Evolutionary conservation across 2,113 vertebrate species (phyloP).

Genomic region (Microcebus tavaratra): DNA sequence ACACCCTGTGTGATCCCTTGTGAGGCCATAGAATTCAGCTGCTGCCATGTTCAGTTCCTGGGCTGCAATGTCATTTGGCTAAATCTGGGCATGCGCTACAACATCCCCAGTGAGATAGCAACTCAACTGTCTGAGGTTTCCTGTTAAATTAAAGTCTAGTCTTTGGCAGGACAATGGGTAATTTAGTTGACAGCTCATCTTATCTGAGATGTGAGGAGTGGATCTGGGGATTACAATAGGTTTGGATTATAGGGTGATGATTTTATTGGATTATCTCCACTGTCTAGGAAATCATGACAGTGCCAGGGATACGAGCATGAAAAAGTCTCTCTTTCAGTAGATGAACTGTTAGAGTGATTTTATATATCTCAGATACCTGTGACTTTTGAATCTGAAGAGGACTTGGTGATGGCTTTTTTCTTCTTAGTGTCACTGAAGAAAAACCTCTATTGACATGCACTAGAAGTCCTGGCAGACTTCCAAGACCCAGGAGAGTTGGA

Average conservation of each 20-base stretch:
- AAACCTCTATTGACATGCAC: background rate
- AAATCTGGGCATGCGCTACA: slow-evolving; percentile 31
- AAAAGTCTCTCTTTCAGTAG: slow-evolving; percentile 68
- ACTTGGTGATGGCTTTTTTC: background rate
- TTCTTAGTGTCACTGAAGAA: background rate
- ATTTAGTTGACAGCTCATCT: slow-evolving; percentile 64
- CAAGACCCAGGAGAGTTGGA: background rate
- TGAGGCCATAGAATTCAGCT: slow-evolving; percentile 30
- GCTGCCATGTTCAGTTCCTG: slow-evolving; percentile 57
- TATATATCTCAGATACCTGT: background rate
- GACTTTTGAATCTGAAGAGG: slow-evolving; percentile 21
- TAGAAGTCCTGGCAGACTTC: background rate
- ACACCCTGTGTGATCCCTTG: slow-evolving; percentile 32
- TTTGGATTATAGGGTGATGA: slow-evolving; percentile 45
- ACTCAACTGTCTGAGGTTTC: slow-evolving; percentile 66
- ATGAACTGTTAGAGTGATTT: slow-evolving; percentile 38
- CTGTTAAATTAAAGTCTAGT: slow-evolving; percentile 70
- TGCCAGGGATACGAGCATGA: slow-evolving; percentile 49
- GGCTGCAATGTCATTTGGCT: slow-evolving; percentile 63
- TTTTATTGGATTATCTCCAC: slow-evolving; percentile 67
- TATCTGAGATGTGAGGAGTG: slow-evolving; percentile 76
- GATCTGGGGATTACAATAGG: slow-evolving; percentile 57
- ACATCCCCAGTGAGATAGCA: slow-evolving; percentile 53
- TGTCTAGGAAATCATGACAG: slow-evolving; percentile 53
- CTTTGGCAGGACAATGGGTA: slow-evolving; percentile 68